A percentile compares a stretch with the other conserved stretches of the same genome.
Conservation (phyloP, 2,113 vertebrate genomes). For the Otis tarda region DNA sequence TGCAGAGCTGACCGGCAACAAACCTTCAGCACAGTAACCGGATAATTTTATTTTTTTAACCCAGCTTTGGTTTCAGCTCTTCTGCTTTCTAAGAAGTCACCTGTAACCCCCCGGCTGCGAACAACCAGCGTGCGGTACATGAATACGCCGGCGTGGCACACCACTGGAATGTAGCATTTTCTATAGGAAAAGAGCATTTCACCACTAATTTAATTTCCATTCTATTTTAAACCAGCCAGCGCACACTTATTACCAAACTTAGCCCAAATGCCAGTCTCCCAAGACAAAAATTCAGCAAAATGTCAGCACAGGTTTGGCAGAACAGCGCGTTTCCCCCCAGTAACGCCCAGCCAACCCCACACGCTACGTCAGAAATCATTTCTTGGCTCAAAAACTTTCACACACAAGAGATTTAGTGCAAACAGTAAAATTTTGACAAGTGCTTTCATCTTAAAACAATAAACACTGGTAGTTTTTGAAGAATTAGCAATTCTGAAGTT, state of each 20-base stretch:
- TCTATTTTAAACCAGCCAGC: not conserved
- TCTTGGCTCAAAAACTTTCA: not conserved
- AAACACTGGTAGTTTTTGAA: not conserved
- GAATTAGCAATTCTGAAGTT: not conserved
- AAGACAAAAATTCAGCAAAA: rapidly evolving
- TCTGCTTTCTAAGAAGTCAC: not conserved
- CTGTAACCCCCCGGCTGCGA: not conserved
- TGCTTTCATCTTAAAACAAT: not conserved
- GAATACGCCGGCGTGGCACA: rapidly evolving
- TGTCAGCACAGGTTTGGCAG: rapidly evolving
- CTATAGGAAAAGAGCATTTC: not conserved
- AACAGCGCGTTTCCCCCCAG: not conserved
- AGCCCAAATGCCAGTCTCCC: not conserved
- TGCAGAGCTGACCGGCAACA: not conserved
- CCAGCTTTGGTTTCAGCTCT: not conserved
- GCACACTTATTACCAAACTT: not conserved
- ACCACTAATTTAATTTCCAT: not conserved
- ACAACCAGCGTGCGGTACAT: rapidly evolving
- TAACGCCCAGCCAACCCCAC: rapidly evolving
- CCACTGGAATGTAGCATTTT: not conserved
- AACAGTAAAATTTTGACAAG: not conserved
- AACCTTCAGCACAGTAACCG: rapidly evolving
- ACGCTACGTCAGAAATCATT: rapidly evolving
- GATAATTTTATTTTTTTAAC: rapidly evolving
- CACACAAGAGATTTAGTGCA: not conserved